A percentile compares a stretch with the other conserved stretches of the same genome.
phyloP scores from a whole-genome alignment of 2,797 vertebrate species.

The Lithobates sylvaticus region DNA sequence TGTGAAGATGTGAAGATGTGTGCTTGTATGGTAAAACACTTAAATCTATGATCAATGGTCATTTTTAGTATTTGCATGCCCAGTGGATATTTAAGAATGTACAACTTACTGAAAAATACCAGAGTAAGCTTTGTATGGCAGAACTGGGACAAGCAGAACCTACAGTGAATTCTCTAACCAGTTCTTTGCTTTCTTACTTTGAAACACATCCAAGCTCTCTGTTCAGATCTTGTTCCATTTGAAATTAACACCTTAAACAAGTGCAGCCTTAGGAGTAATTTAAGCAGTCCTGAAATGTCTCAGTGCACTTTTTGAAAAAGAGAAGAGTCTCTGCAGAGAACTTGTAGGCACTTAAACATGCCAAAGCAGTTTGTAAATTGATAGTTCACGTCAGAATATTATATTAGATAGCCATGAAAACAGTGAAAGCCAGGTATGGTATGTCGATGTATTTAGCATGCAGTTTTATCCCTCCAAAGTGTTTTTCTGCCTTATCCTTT shows the following conservation, averaged over 20 bases:
- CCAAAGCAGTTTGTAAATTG: slow-evolving; percentile 58
- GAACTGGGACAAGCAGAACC: slow-evolving; percentile 51
- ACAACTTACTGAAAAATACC: slow-evolving; percentile 46
- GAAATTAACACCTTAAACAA: slow-evolving; percentile 64
- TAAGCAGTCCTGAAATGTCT: slow-evolving; percentile 62
- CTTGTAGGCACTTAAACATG: slow-evolving; percentile 53
- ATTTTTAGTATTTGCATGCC: slow-evolving; percentile 16
- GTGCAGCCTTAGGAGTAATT: slow-evolving; percentile 62
- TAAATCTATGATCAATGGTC: slow-evolving; percentile 6
- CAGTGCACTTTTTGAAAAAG: slow-evolving; percentile 58
- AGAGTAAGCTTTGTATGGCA: slow-evolving; percentile 46
- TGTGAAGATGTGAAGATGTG: neutral
- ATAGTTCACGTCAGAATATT: slow-evolving; percentile 58
- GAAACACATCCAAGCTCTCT: slow-evolving; percentile 58
- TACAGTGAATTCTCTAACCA: slow-evolving; percentile 55
- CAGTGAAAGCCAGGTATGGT: slow-evolving; percentile 47
- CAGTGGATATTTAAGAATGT: slow-evolving; percentile 29
- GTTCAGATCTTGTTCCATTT: slow-evolving; percentile 63
- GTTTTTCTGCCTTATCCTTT: slow-evolving; percentile 36
- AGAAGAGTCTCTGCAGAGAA: slow-evolving; percentile 60
- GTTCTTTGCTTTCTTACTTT: slow-evolving; percentile 60
- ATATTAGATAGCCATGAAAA: slow-evolving; percentile 57
- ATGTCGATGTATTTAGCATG: slow-evolving; percentile 43
- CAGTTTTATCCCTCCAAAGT: slow-evolving; percentile 46
- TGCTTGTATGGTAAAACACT: neutral